Percentiles rank a stretch among this genome's conserved stretches.
Evolutionary conservation across 2,113 vertebrate species (phyloP).

Genomic region (Nettapus auritus): DNA sequence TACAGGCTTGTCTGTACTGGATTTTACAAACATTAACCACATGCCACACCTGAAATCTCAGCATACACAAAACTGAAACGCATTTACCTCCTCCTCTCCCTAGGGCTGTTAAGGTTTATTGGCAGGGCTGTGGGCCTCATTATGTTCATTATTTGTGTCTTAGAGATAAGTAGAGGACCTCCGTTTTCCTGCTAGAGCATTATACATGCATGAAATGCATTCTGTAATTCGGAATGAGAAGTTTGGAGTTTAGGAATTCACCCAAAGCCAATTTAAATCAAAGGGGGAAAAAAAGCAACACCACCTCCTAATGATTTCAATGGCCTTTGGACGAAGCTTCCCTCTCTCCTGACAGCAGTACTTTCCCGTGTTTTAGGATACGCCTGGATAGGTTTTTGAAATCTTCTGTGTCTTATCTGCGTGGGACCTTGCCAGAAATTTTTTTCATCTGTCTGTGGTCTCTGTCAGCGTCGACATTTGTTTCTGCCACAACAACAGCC

Average conservation of each 20-base stretch:
- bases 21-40: slow-evolving; percentile 21
- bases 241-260: slow-evolving; percentile 21
- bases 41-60: slow-evolving; percentile 60
- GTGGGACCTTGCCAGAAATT: slow-evolving; percentile 35
- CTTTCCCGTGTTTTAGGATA: slow-evolving; percentile 1
- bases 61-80: slow-evolving; percentile 3
- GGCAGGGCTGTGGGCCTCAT: slow-evolving; percentile 52
- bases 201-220: background rate
- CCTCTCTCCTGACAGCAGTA: slow-evolving; percentile 15
- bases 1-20: slow-evolving; percentile 55
- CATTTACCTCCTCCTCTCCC: slow-evolving; percentile 37
- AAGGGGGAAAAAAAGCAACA: background rate
- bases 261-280: slow-evolving; percentile 57
- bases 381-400: slow-evolving; percentile 47
- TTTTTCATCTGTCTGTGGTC: slow-evolving; percentile 57
- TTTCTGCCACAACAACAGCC: slow-evolving; percentile 59
- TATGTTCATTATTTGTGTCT: slow-evolving; percentile 44
- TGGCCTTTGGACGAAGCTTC: slow-evolving; percentile 26
- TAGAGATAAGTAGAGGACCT: slow-evolving; percentile 38
- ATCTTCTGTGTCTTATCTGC: slow-evolving; percentile 53
- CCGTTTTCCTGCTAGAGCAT: slow-evolving; percentile 44
- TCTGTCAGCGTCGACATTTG: slow-evolving; percentile 35
- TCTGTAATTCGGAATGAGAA: slow-evolving; percentile 17
- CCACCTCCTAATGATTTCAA: background rate
- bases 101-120: slow-evolving; percentile 31